A percentile compares a stretch with the other conserved stretches of the same genome.
Evolutionary conservation across 2,888 invertebrate genomes (phyloP).

Genomic region (Nemotelus pantherinus): DNA sequence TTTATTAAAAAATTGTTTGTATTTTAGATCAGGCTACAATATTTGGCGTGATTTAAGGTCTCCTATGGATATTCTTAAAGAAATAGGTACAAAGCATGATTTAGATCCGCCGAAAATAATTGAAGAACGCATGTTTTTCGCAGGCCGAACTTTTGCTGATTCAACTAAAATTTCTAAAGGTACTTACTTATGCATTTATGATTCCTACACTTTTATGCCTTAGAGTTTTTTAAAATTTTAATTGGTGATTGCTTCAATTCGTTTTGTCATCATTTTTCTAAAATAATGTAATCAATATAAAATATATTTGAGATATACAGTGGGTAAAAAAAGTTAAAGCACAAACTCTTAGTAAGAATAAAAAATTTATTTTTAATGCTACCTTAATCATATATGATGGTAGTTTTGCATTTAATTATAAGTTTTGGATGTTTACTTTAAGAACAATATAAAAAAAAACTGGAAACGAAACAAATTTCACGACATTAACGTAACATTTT

Average conservation of each 20-base stretch:
- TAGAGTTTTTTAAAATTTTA: neutral
- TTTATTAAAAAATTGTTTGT: neutral
- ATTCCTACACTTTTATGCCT: neutral
- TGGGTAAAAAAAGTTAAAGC: neutral
- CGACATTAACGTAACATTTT: too few species aligned
- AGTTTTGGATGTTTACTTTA: too few species aligned
- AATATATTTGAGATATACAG: neutral
- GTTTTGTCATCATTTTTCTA: neutral
- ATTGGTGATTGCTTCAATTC: neutral
- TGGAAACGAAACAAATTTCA: too few species aligned
- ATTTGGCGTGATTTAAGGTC: slow-evolving; percentile 80
- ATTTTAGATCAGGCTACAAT: slow-evolving; percentile 72
- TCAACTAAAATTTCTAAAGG: slow-evolving; percentile 58
- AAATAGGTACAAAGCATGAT: slow-evolving; percentile 75
- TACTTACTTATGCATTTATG: slow-evolving; percentile 45
- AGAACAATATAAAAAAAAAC: too few species aligned
- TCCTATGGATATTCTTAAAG: slow-evolving; percentile 77
- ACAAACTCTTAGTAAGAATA: too few species aligned
- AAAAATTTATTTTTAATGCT: too few species aligned
- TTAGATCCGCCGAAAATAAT: slow-evolving; percentile 69
- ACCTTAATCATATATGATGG: too few species aligned
- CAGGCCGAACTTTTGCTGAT: slow-evolving; percentile 60
- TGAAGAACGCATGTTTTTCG: slow-evolving; percentile 68
- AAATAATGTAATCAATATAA: too few species aligned
- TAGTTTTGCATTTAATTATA: too few species aligned